Evolutionary conservation across 1,140 invertebrate genomes (phyloP), one percentile per base, ranked within the genome.

Genomic region (Bacillus rossius): DNA sequence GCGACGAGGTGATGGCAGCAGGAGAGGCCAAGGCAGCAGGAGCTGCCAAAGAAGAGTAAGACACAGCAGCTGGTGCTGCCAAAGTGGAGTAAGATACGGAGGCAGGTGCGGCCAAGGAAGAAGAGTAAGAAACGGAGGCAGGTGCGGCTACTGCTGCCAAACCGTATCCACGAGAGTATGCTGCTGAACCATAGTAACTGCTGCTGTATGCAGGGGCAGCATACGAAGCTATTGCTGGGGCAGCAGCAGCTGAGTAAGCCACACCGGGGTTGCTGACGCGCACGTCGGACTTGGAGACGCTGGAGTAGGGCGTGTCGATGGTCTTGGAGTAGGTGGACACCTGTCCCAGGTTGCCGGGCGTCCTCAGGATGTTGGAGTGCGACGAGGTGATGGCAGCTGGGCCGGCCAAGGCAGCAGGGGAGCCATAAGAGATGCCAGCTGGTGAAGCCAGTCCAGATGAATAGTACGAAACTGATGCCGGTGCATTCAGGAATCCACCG

Each of bases 21-120:
- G 29, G 29, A 7, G 29, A 34, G 81, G 3, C 84, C 83, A 20
- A 83, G 82, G 1, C 82, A 85, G 67, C 84, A 83, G 29, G 48
- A 50, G 1, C 82, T 84, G 67, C 84, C 83, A 22, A 41, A 50
- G 38, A 80, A 76, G 55, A 77, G 77, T 16, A 79, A 65, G 19
- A 79, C 71, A 22, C 75, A 74, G 41, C 55, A 57, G 19, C 48
- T 26, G 37, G 57, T 38, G 43, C 53, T 37, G 22, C 62, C 61
- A 69, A 64, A 23, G 71, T 68, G 19, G 61, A 63, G 19, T 50
- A 47, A 29, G 52, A 45, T 5, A 55, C 17, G 10, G 57, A 29
- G 20, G 51, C 16, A 4, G 51, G 50, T 8, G 37, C 37, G 66
- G 55, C 60, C 37, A 61, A 59, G 47, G 68, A 63, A 19, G 70